Conservation (phyloP, 1,140 invertebrate genomes). For the Drosophila biarmipes region DNA sequence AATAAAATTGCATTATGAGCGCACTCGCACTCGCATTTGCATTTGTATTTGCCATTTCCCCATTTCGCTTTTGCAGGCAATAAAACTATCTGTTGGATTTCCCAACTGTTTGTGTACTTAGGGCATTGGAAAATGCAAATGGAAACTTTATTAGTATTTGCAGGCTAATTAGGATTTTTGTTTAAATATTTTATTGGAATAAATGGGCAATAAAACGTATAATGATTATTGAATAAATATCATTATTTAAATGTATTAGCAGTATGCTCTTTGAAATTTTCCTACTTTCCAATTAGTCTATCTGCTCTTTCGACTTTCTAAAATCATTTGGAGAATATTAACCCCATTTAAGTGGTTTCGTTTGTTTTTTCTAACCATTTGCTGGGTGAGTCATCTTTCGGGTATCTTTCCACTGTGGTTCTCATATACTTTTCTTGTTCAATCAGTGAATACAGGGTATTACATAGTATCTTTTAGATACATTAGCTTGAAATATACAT, state of each 20-base stretch:
- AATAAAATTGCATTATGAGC: conserved; percentile 80
- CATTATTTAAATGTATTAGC: background rate
- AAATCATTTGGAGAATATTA: conserved; percentile 5
- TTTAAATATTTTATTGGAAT: conserved; percentile 6
- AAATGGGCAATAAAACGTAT: background rate
- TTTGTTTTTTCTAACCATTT: background rate
- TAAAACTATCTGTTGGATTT: background rate
- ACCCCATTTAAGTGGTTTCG: background rate
- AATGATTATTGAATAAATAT: background rate
- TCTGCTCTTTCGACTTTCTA: conserved; percentile 21
- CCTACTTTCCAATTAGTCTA: background rate
- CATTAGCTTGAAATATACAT: conserved; percentile 55
- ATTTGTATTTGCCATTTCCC: conserved; percentile 55
- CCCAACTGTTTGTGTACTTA: conserved; percentile 18
- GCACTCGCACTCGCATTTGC: conserved; percentile 39
- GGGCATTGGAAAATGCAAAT: conserved; percentile 14
- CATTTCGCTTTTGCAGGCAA: conserved; percentile 17
- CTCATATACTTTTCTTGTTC: background rate
- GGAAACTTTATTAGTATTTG: conserved; percentile 19
- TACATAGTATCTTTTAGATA: conserved; percentile 1
- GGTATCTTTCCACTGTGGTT: conserved; percentile 25
- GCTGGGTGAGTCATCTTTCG: conserved; percentile 17
- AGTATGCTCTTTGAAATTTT: too few relatives aligned
- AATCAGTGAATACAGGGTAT: conserved; percentile 43
- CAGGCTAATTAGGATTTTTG: conserved; percentile 4